Base-by-base conservation (phyloP, 2,888 invertebrate genomes). In the Lampropteryx suffumata region DNA sequence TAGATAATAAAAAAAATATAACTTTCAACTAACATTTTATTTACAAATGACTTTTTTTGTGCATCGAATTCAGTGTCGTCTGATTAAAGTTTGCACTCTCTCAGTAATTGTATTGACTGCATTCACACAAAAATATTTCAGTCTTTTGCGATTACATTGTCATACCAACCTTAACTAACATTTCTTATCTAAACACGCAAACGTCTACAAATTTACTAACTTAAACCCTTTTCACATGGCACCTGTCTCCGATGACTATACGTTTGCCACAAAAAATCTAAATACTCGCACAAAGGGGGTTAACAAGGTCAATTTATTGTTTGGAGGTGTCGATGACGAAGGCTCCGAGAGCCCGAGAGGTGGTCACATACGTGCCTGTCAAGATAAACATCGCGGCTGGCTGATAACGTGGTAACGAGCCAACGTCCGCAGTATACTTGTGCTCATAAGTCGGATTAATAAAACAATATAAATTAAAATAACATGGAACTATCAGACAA, bases 351-450 rank as follows among this genome's bases (percentile, higher is more conserved):
- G 47, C 36, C 51, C 43, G 56, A 72, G 78, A 80, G 78, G 71
- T 77, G 80, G 79, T 81, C 84, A 81, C 79, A 77, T 76, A 71
- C 76, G 76, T 69, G 76, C 71, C 78, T 76, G 82, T 85, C 84
- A 73, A 80, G 86, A 87, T 86, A 80, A 76, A 55, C 69, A 87
- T 87, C 87, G 65, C 72, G 58, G 66, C 64, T 61, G 63, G 67
- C 74, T 73, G 82, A 84, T 85, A 83, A 81, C 76, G 73, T 71
- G 76, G 79, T 77, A 85, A 83, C 82, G 80, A 83, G 79, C 74
- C 70, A 76, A 79, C 79, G 79, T 78, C 76, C 71, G 74, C 68
- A 67, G 81, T 81, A 82, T 72, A 65, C 34, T 69, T 70, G 67
- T 48, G 61, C 46, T 60, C 74, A 69, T 50, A 79, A 71, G 42